phyloP scores from a whole-genome alignment of 2,888 invertebrate genomes.

The Dicranocentrus wangi region DNA sequence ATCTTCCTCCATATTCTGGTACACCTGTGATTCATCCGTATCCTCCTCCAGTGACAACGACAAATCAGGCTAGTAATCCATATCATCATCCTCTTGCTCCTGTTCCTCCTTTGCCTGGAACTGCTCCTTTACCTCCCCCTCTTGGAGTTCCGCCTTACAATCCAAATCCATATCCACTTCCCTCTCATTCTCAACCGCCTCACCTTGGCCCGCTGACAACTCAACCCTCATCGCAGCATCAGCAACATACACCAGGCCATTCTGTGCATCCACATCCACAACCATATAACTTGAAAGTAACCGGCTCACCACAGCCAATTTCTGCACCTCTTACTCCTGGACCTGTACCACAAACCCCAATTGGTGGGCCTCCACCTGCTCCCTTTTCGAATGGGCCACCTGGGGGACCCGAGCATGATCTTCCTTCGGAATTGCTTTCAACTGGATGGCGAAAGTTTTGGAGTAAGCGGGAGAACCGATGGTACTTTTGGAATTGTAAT shows the following conservation, averaged over 20 bases:
- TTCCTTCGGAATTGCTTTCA: conserved; percentile 83
- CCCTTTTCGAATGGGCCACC: conserved; percentile 75
- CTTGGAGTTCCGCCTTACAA: conserved; percentile 45
- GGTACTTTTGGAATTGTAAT: conserved; percentile 96
- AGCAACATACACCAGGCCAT: conserved; percentile 26
- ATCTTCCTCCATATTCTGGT: conserved; percentile 36
- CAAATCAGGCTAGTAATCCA: conserved; percentile 45
- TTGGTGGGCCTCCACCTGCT: conserved; percentile 70
- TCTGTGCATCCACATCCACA: conserved; percentile 32
- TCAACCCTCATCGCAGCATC: conserved; percentile 41
- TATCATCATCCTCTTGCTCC: conserved; percentile 47
- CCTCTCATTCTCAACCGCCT: conserved; percentile 34
- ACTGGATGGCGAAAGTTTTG: conserved; percentile 98
- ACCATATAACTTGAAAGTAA: conserved; percentile 52
- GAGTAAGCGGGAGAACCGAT: conserved; percentile 95
- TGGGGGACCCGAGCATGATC: conserved; percentile 75
- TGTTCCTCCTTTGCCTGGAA: conserved; percentile 39
- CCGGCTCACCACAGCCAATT: conserved; percentile 55
- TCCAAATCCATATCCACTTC: conserved; percentile 23
- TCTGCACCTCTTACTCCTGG: conserved; percentile 46
- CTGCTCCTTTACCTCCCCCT: conserved; percentile 50
- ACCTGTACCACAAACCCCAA: conserved; percentile 56
- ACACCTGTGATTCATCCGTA: conserved; percentile 59
- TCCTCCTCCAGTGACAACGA: conserved; percentile 49
- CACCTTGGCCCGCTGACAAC: conserved; percentile 48